Base-by-base conservation (phyloP, 2,888 invertebrate genomes). In the Volucella inflata region DNA sequence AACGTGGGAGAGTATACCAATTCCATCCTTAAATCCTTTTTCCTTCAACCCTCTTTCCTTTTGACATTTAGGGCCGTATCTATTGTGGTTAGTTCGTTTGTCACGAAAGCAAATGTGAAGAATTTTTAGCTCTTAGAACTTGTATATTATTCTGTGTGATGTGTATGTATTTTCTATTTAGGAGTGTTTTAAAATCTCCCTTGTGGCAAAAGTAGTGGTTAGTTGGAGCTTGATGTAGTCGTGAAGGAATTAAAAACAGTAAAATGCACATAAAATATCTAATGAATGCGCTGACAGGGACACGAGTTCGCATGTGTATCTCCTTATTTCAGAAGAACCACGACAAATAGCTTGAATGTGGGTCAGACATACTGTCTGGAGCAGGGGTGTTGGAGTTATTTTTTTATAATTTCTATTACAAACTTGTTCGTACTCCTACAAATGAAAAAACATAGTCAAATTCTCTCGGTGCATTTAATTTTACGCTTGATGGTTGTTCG, bases 251-350 rank as follows among this genome's bases (percentile, higher is more conserved):
- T 81, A 81, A 85, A 80, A 84, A 70, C 84, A 59, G 70, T 71
- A 80, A 80, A 84, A 75, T 84, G 80, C 80, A 80, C 80, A 84
- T 84, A 84, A 84, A 84, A 84, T 75, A 75, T 80, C 75, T 80
- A 80, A 84, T 71, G 80, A 84, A 70, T 76, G 70, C 48, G 46
- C 55, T 42, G 17, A 17, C 53, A 38, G 11, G 30, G 21, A 36
- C 36, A 64, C 36, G 3, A 59, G 55, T 59, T 40, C 67, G 42
- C 36, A 36, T 59, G 42, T 42, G 17, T 30, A 0, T 57, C 67
- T 72, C 55, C 10, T 51, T 44, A 53, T 57, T 72, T 70, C 30
- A 48, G 12, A 40, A 55, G 55, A 55, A 75, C 62, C 10, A 60
- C 44, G 67, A 44, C 51, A 71, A 76, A 76, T 71, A 60, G 67